These are phyloP conservation scores for Paradisaea rubra DNA, from an alignment of 2,113 vertebrate species.

Conservation along the genomic window DNA sequence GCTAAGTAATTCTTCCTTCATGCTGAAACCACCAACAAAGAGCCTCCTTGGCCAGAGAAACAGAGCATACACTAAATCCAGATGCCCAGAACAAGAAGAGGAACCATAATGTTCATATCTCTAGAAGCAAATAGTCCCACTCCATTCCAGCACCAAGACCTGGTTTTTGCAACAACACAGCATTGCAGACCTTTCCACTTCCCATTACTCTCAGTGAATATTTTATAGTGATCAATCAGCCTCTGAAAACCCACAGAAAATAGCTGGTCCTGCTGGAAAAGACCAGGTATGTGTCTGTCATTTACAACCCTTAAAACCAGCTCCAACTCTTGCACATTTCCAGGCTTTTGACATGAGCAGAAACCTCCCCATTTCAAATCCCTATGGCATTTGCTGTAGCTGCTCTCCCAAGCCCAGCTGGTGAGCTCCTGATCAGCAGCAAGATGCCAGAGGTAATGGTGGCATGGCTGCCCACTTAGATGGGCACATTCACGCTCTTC, in stretches of 20 bases:
- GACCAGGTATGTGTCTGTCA: neutral
- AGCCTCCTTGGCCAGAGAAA: neutral
- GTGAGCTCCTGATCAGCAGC: neutral
- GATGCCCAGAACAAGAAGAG: neutral
- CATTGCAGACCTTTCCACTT: neutral
- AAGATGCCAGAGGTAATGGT: neutral
- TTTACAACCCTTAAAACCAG: neutral
- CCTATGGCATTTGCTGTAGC: neutral
- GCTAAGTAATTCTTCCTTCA: slow-evolving; percentile 1
- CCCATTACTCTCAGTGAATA: neutral
- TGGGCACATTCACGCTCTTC: neutral
- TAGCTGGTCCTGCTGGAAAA: neutral
- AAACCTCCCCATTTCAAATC: neutral
- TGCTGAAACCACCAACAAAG: neutral
- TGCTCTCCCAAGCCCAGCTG: neutral
- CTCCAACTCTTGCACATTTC: neutral
- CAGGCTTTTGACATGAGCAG: neutral
- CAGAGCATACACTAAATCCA: neutral
- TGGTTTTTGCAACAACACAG: neutral
- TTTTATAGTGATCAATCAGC: neutral
- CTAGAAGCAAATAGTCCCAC: neutral
- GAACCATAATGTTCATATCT: neutral
- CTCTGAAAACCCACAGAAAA: neutral
- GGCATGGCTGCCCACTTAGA: neutral
- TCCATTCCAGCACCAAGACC: neutral